Evolutionary conservation across 2,113 vertebrate genomes (phyloP).

Genomic region (Mungos mungo): DNA sequence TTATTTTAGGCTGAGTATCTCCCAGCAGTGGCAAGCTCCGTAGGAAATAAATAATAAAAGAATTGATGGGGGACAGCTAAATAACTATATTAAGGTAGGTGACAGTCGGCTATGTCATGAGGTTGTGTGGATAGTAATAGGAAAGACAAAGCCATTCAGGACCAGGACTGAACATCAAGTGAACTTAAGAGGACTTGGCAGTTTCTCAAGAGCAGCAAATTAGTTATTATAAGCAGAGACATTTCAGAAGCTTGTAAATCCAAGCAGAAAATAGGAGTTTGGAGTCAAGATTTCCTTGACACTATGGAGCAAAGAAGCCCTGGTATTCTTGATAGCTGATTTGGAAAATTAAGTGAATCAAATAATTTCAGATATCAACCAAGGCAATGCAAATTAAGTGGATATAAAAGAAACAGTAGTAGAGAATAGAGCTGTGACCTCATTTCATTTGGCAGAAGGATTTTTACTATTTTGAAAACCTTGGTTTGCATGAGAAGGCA

Average conservation of each 20-base stretch:
- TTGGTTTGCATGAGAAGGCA: not conserved
- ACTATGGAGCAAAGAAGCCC: not conserved
- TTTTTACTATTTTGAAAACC: not conserved
- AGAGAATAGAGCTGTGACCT: not conserved
- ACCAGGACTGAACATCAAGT: not conserved
- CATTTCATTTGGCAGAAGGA: not conserved
- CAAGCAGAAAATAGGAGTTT: not conserved
- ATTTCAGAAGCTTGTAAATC: not conserved
- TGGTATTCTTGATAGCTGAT: not conserved
- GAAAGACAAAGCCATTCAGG: not conserved
- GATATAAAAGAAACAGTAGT: not conserved
- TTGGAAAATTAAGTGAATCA: constrained; percentile 4
- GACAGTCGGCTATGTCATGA: not conserved
- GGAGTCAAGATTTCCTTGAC: not conserved
- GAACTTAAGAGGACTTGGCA: not conserved
- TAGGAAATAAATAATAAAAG: not conserved
- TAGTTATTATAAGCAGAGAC: not conserved
- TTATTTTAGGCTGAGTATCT: not conserved
- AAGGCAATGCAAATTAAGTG: not conserved
- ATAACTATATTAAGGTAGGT: not conserved
- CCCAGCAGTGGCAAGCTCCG: not conserved
- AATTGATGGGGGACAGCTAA: not conserved
- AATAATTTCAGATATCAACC: not conserved
- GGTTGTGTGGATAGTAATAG: not conserved
- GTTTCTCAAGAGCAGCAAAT: not conserved